phyloP scores from a whole-genome alignment of 2,113 vertebrate genomes.

The Etheostoma spectabile region DNA sequence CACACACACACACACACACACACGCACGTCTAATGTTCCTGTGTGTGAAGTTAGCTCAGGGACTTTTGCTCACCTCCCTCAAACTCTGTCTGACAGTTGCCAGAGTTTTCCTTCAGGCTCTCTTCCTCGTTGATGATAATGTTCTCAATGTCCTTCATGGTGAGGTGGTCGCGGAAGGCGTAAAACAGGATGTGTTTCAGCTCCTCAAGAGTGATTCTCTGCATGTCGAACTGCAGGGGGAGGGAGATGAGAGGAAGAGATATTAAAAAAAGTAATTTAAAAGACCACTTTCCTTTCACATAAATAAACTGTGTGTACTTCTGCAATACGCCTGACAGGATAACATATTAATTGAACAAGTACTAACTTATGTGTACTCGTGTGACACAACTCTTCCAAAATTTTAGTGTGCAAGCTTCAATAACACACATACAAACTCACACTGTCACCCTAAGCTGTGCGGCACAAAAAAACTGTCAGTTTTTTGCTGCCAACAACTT shows the following conservation, averaged over 20 bases:
- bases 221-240: conserved; percentile 95
- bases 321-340: not conserved
- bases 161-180: conserved; percentile 97
- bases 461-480: not conserved
- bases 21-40: not conserved
- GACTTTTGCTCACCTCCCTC: conserved; percentile 87
- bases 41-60: conserved; percentile 10
- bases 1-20: conserved; percentile 20
- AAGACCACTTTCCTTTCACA: not conserved
- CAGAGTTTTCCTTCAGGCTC: conserved; percentile 96
- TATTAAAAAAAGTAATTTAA: not conserved
- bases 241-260: conserved; percentile 4
- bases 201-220: conserved; percentile 96
- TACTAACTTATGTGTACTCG: not conserved
- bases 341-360: not conserved
- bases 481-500: not conserved
- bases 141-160: conserved; percentile 99
- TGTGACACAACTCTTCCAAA: not conserved
- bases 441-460: not conserved
- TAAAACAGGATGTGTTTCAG: conserved; percentile 98
- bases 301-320: conserved; percentile 2
- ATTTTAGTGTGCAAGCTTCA: not conserved
- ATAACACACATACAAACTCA: not conserved
- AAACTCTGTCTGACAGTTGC: conserved; percentile 96
- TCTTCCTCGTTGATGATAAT: conserved; percentile 99